Conservation (phyloP, 2,888 invertebrate species). For the Lathronympha strigana region DNA sequence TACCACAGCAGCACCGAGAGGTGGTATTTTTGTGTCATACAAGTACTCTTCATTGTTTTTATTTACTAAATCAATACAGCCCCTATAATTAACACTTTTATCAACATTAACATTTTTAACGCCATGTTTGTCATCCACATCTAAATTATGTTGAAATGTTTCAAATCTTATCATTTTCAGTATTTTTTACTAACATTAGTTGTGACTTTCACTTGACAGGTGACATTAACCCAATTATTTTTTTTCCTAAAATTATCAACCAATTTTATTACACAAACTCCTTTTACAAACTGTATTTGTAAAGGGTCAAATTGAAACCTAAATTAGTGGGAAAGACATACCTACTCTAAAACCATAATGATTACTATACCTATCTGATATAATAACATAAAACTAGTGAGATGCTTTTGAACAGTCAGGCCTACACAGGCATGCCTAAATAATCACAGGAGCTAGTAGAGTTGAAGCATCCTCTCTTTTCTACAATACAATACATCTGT, state of each 20-base stretch:
- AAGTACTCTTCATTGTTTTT: conserved; percentile 39
- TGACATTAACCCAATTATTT: conserved; percentile 7
- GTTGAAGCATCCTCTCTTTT: too few species aligned
- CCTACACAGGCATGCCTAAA: too few species aligned
- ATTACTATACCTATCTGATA: too few species aligned
- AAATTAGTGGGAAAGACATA: too few species aligned
- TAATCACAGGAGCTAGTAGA: too few species aligned
- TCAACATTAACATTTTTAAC: conserved; percentile 52
- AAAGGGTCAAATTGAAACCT: neutral
- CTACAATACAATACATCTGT: too few species aligned
- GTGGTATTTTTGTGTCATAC: conserved; percentile 46
- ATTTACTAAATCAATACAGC: conserved; percentile 51
- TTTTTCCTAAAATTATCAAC: conserved; percentile 1
- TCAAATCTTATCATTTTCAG: conserved; percentile 56
- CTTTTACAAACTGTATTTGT: neutral
- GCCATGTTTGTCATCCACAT: conserved; percentile 56
- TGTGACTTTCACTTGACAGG: conserved; percentile 14
- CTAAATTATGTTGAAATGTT: conserved; percentile 56
- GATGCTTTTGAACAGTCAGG: too few species aligned
- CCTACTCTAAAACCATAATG: too few species aligned
- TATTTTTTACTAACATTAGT: conserved; percentile 28
- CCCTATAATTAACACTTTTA: conserved; percentile 56
- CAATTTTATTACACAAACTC: conserved; percentile 9
- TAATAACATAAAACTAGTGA: too few species aligned
- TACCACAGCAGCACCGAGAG: conserved; percentile 66